Evolutionary conservation across 2,888 invertebrate genomes (phyloP).

Genomic region (Nipponacmea schrenckii): DNA sequence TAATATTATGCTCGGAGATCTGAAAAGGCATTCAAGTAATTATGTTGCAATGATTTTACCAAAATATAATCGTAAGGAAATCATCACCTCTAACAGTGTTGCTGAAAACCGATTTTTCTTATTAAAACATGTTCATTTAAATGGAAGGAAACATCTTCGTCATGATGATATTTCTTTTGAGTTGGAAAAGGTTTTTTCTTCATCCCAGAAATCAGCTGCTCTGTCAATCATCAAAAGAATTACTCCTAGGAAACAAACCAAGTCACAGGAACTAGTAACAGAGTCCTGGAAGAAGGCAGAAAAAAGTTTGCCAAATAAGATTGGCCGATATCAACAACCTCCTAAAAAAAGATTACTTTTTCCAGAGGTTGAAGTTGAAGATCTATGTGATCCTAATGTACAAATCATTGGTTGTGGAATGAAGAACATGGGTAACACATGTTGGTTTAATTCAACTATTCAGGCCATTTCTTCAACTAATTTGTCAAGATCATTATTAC

Average conservation of each 20-base stretch:
- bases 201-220: neutral
- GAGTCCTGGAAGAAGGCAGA: neutral
- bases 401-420: neutral
- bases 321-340: neutral
- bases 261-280: neutral
- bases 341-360: neutral
- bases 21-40: neutral
- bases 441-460: neutral
- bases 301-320: neutral
- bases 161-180: neutral
- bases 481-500: neutral
- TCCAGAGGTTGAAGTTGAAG: neutral
- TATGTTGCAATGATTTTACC: neutral
- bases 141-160: neutral
- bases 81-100: neutral
- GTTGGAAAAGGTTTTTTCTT: neutral
- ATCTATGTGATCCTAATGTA: neutral
- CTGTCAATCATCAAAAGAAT: neutral
- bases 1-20: neutral
- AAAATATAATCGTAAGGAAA: neutral
- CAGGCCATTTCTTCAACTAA: neutral
- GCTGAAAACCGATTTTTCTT: neutral
- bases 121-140: neutral
- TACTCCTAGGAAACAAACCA: neutral
- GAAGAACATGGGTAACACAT: neutral